Evolutionary conservation across 2,888 invertebrate species (phyloP).

Genomic region (Octonoba sinensis): DNA sequence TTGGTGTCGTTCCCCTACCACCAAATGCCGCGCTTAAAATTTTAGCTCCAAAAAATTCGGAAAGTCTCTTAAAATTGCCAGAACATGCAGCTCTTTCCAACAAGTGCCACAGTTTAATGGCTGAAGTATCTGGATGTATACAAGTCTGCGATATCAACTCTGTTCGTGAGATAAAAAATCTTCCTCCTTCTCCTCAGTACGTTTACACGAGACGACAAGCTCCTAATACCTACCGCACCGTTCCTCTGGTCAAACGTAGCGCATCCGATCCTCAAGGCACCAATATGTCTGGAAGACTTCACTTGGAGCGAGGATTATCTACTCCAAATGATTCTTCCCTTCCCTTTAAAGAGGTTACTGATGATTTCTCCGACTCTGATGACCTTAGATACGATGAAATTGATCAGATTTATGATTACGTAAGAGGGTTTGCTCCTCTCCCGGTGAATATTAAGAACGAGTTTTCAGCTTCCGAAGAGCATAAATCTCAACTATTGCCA

Average conservation of each 20-base stretch:
- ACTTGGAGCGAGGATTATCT: conserved; percentile 49
- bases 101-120: conserved; percentile 62
- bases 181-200: conserved; percentile 38
- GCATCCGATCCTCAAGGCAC: conserved; percentile 58
- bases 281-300: conserved; percentile 31
- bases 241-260: conserved; percentile 48
- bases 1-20: conserved; percentile 81
- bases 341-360: background rate
- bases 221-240: conserved; percentile 24
- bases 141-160: conserved; percentile 65
- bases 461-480: conserved; percentile 49
- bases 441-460: conserved; percentile 76
- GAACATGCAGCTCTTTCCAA: conserved; percentile 65
- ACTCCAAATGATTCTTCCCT: conserved; percentile 39
- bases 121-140: conserved; percentile 65
- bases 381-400: conserved; percentile 83
- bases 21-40: conserved; percentile 88
- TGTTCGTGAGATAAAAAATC: conserved; percentile 60
- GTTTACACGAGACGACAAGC: conserved; percentile 25
- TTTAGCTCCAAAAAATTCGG: conserved; percentile 80
- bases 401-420: conserved; percentile 96
- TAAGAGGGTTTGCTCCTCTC: conserved; percentile 90
- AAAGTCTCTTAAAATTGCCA: conserved; percentile 60
- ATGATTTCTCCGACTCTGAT: conserved; percentile 41
- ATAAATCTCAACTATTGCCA: conserved; percentile 65